Evolutionary conservation across 2,888 invertebrate species (phyloP).

Genomic region (Emmelina monodactyla): DNA sequence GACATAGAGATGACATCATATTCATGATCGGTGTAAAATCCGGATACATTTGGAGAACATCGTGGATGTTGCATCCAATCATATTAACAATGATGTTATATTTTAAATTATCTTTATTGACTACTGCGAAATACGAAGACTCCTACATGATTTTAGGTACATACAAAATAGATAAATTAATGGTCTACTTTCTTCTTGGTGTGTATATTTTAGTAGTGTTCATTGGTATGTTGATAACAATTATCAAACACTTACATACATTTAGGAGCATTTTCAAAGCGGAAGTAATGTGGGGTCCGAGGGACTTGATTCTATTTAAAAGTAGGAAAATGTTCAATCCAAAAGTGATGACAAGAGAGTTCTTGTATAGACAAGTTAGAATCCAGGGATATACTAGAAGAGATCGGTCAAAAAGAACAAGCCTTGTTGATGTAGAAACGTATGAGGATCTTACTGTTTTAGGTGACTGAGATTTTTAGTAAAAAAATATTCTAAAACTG

Average conservation of each 20-base stretch:
- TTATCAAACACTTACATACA: no score
- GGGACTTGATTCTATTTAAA: conserved; percentile 33
- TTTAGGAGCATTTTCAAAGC: conserved; percentile 15
- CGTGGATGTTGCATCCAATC: conserved; percentile 39
- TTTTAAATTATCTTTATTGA: conserved; percentile 20
- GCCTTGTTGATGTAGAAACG: no score
- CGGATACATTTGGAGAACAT: conserved; percentile 39
- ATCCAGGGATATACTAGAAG: conserved; percentile 36
- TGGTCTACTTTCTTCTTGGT: conserved; percentile 24
- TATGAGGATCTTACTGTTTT: no score
- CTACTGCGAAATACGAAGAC: conserved; percentile 19
- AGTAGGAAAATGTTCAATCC: conserved; percentile 57
- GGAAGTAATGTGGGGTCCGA: conserved; percentile 43
- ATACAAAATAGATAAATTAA: conserved; percentile 9
- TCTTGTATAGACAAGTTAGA: conserved; percentile 52
- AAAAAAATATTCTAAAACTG: no score
- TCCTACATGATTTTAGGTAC: conserved; percentile 23
- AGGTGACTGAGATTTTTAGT: no score
- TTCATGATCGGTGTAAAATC: conserved; percentile 55
- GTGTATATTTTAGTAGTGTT: conserved; percentile 29
- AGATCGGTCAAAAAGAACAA: no score
- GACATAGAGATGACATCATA: conserved; percentile 44
- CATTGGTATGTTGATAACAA: conserved; percentile 24
- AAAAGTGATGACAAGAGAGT: conserved; percentile 59
- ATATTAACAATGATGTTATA: conserved; percentile 24